These are phyloP conservation scores for Coranthus polyacanthus DNA, from an alignment of 2,797 vertebrate species.

Conservation along the genomic window DNA sequence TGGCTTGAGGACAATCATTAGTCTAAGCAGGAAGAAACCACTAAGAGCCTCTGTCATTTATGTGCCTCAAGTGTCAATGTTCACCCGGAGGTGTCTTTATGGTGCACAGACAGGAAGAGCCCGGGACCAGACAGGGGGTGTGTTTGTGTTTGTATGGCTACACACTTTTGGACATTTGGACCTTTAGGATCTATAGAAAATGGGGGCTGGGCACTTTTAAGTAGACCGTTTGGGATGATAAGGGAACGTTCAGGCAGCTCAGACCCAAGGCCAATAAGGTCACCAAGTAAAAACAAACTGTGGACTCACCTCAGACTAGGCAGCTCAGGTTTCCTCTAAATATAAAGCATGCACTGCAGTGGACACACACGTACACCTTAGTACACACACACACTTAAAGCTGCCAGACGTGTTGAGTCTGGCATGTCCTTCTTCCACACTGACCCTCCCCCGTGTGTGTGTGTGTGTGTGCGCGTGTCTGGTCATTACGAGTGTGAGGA, in stretches of 20 bases:
- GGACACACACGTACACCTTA: slow-evolving; percentile 30
- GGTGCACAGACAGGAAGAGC: slow-evolving; percentile 65
- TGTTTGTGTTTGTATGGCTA: slow-evolving; percentile 14
- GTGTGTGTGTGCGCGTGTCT: slow-evolving; percentile 28
- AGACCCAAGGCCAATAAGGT: slow-evolving; percentile 66
- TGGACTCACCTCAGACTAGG: slow-evolving; percentile 43
- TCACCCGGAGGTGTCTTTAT: slow-evolving; percentile 67
- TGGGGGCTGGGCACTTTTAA: slow-evolving; percentile 13
- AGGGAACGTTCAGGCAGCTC: slow-evolving; percentile 25
- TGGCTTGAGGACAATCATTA: slow-evolving; percentile 31
- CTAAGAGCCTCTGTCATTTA: slow-evolving; percentile 52
- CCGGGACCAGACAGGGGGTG: slow-evolving; percentile 20
- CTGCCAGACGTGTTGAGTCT: slow-evolving; percentile 78
- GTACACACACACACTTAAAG: slow-evolving; percentile 33
- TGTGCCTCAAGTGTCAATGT: slow-evolving; percentile 54
- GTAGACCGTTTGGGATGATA: slow-evolving; percentile 45
- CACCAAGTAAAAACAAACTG: slow-evolving; percentile 71
- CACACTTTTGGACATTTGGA: slow-evolving; percentile 1
- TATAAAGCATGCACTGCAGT: slow-evolving; percentile 24
- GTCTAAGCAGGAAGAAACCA: slow-evolving; percentile 56
- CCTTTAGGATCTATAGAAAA: slow-evolving; percentile 11
- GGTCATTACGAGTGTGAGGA: slow-evolving; percentile 74
- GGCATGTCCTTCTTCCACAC: slow-evolving; percentile 59
- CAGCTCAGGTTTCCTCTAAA: slow-evolving; percentile 74
- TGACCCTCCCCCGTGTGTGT: slow-evolving; percentile 71